Conservation (phyloP, 1,140 invertebrate species). For the Drosophila kohkoa region DNA sequence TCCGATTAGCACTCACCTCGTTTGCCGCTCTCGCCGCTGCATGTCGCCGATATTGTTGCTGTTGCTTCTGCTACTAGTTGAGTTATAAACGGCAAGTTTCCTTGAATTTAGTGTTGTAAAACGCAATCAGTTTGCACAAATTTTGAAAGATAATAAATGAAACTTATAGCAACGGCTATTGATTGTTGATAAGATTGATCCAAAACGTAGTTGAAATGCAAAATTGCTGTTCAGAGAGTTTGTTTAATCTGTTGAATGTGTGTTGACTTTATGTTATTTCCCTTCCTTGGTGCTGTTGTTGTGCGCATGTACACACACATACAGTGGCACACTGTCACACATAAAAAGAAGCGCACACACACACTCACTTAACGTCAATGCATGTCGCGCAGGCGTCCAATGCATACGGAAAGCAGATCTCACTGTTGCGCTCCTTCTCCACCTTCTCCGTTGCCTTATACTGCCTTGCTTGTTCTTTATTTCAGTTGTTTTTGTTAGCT, state of each 20-base stretch:
- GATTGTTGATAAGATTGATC: conserved; percentile 52
- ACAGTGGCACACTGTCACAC: conserved; percentile 9
- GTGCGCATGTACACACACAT: conserved; percentile 36
- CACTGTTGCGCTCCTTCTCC: conserved; percentile 5
- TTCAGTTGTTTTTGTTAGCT: conserved; percentile 42
- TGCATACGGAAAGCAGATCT: conserved; percentile 51
- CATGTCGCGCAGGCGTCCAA: conserved; percentile 72
- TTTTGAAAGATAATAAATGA: conserved; percentile 63
- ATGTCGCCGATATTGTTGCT: conserved; percentile 46
- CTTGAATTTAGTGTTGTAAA: conserved; percentile 63
- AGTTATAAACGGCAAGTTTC: conserved; percentile 32
- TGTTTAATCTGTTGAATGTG: conserved; percentile 43
- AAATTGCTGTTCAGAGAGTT: conserved; percentile 12
- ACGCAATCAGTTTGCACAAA: conserved; percentile 62
- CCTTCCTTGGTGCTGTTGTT: conserved; percentile 13
- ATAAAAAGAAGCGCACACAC: conserved; percentile 47
- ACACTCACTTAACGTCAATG: conserved; percentile 60
- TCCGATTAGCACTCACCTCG: conserved; percentile 61
- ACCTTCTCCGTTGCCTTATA: conserved; percentile 1
- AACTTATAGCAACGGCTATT: conserved; percentile 46
- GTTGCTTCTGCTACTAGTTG: conserved; percentile 27
- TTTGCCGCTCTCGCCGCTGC: conserved; percentile 77
- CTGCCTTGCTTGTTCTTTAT: conserved; percentile 1
- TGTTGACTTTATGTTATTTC: conserved; percentile 21
- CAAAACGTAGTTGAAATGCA: conserved; percentile 44